phyloP scores from a whole-genome alignment of 2,888 invertebrate species.

The Pseudolycoriella hygida region DNA sequence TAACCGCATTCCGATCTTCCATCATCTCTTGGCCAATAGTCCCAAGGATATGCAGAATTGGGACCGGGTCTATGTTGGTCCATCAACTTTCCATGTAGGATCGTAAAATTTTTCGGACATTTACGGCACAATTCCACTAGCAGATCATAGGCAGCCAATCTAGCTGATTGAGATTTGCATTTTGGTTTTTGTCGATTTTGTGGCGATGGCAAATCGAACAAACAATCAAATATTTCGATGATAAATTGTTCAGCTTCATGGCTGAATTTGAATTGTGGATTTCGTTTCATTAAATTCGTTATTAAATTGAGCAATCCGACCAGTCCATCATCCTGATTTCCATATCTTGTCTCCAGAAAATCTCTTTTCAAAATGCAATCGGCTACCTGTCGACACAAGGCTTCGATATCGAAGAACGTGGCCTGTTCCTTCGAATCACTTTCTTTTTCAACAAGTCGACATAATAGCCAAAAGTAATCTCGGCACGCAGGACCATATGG shows the following conservation, averaged over 20 bases:
- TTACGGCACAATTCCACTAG: constrained; percentile 75
- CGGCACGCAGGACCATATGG: constrained; percentile 87
- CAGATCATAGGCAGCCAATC: constrained; percentile 81
- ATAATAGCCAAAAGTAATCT: constrained; percentile 87
- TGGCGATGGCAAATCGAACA: constrained; percentile 81
- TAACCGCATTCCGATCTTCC: constrained; percentile 87
- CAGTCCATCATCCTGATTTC: constrained; percentile 79
- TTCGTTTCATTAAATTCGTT: constrained; percentile 77
- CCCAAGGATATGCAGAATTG: constrained; percentile 82
- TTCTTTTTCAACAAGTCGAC: constrained; percentile 67
- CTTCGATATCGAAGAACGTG: constrained; percentile 50
- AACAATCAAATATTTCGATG: constrained; percentile 59
- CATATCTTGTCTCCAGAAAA: constrained; percentile 63
- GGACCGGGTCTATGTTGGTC: constrained; percentile 74
- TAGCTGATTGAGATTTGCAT: constrained; percentile 78
- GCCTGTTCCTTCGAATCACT: constrained; percentile 38
- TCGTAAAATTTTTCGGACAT: constrained; percentile 68
- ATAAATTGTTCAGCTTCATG: constrained; percentile 45
- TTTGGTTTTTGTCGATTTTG: constrained; percentile 73
- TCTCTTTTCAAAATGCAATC: constrained; percentile 59
- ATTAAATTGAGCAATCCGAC: constrained; percentile 73
- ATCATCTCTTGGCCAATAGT: constrained; percentile 95
- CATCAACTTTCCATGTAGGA: constrained; percentile 65
- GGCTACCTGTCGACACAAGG: constrained; percentile 52
- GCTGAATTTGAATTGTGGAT: constrained; percentile 68